Evolutionary conservation across 2,113 vertebrate genomes (phyloP).

Genomic region (Panthera leo): DNA sequence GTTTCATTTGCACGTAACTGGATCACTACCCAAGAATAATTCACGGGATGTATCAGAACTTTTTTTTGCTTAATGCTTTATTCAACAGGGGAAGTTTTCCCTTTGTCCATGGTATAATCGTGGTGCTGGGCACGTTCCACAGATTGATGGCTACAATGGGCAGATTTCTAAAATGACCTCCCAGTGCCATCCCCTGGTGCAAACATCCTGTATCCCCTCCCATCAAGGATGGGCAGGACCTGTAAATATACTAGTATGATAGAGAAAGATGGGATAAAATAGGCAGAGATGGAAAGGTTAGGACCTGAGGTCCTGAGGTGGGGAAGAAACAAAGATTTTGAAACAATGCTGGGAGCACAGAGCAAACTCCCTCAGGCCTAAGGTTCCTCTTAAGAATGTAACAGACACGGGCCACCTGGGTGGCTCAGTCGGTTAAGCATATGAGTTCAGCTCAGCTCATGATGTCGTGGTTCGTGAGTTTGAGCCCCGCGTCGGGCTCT

Average conservation of each 20-base stretch:
- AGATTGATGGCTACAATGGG: background rate
- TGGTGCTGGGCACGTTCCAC: background rate
- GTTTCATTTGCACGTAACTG: background rate
- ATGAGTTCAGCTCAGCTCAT: no score
- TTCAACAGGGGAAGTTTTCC: background rate
- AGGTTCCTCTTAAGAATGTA: no score
- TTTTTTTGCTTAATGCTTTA: constrained; percentile 16
- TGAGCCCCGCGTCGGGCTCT: fast-evolving
- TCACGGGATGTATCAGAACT: background rate
- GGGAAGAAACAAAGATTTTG: no score
- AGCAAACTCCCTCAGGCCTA: no score
- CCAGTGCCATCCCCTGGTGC: background rate
- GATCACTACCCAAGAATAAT: constrained; percentile 34
- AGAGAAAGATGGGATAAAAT: no score
- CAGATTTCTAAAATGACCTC: background rate
- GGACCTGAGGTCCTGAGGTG: no score
- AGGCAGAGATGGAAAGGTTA: no score
- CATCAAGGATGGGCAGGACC: background rate
- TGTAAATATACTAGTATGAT: background rate
- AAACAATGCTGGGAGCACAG: no score
- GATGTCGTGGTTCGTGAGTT: no score
- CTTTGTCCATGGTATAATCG: background rate
- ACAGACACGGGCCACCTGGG: no score
- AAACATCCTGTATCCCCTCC: background rate
- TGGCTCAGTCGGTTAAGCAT: no score